Base-by-base conservation (phyloP, 1,140 invertebrate species). In the Paralvinella palmiformis region DNA sequence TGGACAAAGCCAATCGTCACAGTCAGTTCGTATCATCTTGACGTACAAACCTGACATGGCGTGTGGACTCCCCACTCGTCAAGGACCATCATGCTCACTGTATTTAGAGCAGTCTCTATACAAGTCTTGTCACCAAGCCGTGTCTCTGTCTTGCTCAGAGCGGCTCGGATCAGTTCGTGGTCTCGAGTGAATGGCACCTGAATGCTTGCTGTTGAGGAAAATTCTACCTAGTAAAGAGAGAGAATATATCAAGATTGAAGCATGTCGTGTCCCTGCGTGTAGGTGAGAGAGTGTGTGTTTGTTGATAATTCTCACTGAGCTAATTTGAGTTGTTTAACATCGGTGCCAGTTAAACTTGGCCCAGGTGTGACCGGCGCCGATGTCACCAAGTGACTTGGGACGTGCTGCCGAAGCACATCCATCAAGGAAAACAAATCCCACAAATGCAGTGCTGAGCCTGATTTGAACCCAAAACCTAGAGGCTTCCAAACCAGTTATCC, bases 61-160 rank as follows among this genome's bases (percentile, higher is more conserved):
- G 88, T 89, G 65, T 87, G 85, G 71, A 86, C 88, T 24, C 90
- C 91, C 91, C 91, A 96, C 81, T 93, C 90, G 61, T 87, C 86
- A 29, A 90, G 81, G 15, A 94, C 84, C 53, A 91, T 76, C 74
- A 86, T 86, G 72, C 87, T 89, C 3, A 91, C 85, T 48, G 88
- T 89, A 70, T 86, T 83, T 2, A 94, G 78, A 17, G 88, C 90
- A 22, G 85, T 85, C 74, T 92, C 87, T 64, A 93, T 85, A 72
- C 87, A 89, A 4, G 91, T 92, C 78, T 90, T 91, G 69, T 93
- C 91, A 78, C n/a, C n/a, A n/a, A n/a, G n/a, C 17, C 87, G 89
- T 73, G 90, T 88, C 70, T 91, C 89, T 7, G 92, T 80, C 62
- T 84, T 85, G 66, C 85, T 84, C 10, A 94, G 73, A 72, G 89